phyloP scores from a whole-genome alignment of 1,140 invertebrate species.

The Drosophila kikkawai region DNA sequence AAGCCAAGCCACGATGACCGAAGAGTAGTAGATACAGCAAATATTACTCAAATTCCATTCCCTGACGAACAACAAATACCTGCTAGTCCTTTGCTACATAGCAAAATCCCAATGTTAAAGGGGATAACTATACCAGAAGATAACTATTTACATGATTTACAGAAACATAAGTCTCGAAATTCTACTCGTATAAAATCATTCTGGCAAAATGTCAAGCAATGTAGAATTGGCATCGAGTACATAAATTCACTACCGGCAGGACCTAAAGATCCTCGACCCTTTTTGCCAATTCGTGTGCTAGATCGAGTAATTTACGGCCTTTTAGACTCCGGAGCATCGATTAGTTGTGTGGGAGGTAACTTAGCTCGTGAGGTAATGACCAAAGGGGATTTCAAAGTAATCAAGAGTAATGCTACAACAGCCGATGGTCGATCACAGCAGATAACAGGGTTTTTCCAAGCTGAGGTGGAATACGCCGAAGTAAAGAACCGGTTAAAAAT shows the following conservation, averaged over 20 bases:
- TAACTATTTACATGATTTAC: background rate
- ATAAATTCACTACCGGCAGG: background rate
- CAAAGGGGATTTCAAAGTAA: background rate
- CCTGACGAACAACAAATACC: background rate
- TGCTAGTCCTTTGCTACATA: conserved; percentile 7
- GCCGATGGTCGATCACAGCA: background rate
- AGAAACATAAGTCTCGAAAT: background rate
- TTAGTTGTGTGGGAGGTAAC: background rate
- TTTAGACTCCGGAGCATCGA: background rate
- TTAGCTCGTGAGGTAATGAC: background rate
- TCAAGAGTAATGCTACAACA: background rate
- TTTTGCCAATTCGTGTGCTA: background rate
- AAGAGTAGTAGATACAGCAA: background rate
- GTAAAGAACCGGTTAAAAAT: background rate
- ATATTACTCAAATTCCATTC: background rate
- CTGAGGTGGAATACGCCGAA: background rate
- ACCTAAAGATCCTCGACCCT: conserved; percentile 1
- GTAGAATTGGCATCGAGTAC: conserved; percentile 3
- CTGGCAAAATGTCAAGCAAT: conserved; percentile 6
- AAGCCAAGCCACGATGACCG: conserved; percentile 2
- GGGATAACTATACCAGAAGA: background rate
- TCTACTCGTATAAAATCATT: background rate
- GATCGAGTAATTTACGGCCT: background rate
- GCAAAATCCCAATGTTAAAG: background rate
- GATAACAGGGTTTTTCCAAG: background rate